These are phyloP conservation scores for Ctenoplectra terminalis DNA, from an alignment of 1,140 invertebrate species.

Conservation along the genomic window DNA sequence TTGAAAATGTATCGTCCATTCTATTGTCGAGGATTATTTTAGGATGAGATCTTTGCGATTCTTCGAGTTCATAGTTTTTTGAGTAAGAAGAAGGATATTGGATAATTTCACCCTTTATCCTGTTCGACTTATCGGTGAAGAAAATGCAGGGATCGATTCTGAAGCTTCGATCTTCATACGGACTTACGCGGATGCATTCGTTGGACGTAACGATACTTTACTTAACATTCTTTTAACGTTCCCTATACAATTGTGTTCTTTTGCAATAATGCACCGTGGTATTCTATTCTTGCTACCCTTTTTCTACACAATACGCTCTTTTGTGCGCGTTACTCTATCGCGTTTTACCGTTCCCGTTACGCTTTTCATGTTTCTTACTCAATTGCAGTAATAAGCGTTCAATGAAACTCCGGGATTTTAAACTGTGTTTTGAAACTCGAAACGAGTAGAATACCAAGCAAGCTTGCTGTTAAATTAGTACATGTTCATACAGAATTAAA, in stretches of 20 bases:
- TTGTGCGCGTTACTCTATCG: constrained; percentile 28
- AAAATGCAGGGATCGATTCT: neutral
- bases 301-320: neutral
- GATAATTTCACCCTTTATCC: too few relatives aligned
- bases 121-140: neutral
- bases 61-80: too few relatives aligned
- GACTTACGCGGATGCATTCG: neutral
- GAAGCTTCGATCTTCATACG: neutral
- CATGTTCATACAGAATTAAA: neutral
- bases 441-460: neutral
- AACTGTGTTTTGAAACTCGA: neutral
- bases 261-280: constrained; percentile 6
- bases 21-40: too few relatives aligned
- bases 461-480: neutral
- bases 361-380: constrained; percentile 25
- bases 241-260: neutral
- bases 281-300: constrained; percentile 7
- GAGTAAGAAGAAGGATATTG: too few relatives aligned
- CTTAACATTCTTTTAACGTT: constrained; percentile 17
- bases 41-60: too few relatives aligned
- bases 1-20: too few relatives aligned
- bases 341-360: constrained; percentile 11
- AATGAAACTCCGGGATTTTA: neutral
- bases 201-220: neutral
- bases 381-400: constrained; percentile 15